phyloP scores from a whole-genome alignment of 2,113 vertebrate species.

The Crocuta crocuta region DNA sequence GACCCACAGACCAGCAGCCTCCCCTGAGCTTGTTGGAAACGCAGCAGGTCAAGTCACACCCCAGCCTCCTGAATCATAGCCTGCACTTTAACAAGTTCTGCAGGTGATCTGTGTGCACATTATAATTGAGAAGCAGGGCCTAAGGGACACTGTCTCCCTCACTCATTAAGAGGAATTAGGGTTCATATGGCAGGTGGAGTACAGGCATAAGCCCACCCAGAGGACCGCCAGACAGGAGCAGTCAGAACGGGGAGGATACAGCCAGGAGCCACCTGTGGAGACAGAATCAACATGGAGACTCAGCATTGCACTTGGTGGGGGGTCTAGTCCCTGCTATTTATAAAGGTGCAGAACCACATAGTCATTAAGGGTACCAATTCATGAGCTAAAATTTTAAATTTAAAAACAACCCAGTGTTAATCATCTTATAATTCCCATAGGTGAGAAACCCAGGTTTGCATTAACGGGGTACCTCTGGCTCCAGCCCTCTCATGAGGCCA shows the following conservation, averaged over 20 bases:
- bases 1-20: background rate
- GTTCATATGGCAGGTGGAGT: background rate
- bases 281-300: background rate
- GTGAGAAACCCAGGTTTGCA: background rate
- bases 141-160: background rate
- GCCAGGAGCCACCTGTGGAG: background rate
- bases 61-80: background rate
- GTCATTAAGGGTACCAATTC: background rate
- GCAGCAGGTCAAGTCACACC: background rate
- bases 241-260: background rate
- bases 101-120: background rate
- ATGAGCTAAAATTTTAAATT: background rate
- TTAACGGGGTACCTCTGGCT: background rate
- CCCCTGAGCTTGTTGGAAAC: background rate
- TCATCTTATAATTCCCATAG: background rate
- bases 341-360: background rate
- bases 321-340: background rate
- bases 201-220: fast-evolving
- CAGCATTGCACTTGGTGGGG: fast-evolving
- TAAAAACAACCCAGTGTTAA: background rate
- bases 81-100: background rate
- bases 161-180: background rate
- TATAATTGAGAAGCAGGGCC: background rate
- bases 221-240: background rate
- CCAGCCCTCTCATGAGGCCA: background rate